phyloP scores from a whole-genome alignment of 2,797 vertebrate genomes.

The Falco naumanni region DNA sequence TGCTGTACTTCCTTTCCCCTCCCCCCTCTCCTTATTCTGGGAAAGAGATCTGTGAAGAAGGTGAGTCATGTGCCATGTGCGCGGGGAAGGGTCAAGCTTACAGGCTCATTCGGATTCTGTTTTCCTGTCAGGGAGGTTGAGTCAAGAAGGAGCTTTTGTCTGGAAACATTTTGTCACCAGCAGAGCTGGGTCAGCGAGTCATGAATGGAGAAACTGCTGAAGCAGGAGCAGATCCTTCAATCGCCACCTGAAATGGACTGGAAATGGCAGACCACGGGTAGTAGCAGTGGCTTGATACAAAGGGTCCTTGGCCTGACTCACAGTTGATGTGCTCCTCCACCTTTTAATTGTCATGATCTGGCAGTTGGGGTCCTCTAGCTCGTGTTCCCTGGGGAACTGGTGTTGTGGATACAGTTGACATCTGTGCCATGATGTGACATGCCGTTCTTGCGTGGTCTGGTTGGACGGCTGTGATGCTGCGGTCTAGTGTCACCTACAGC shows the following conservation, averaged over 20 bases:
- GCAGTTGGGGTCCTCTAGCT: neutral
- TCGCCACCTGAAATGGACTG: neutral
- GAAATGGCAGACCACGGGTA: neutral
- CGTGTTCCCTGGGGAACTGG: neutral
- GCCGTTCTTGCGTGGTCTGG: fast-evolving
- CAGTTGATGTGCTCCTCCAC: neutral
- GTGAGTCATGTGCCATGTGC: neutral
- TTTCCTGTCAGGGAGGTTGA: constrained; percentile 9
- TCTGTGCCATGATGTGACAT: fast-evolving
- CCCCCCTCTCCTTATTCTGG: neutral
- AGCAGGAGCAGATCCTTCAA: neutral
- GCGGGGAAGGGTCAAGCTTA: neutral
- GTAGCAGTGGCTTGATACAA: neutral
- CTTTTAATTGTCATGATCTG: neutral
- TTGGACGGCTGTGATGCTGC: neutral
- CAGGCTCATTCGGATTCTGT: neutral
- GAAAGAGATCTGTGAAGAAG: constrained; percentile 30
- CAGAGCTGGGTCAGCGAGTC: neutral
- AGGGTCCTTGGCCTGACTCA: fast-evolving
- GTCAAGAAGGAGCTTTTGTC: constrained; percentile 6
- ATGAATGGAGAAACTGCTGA: neutral
- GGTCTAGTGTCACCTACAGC: neutral
- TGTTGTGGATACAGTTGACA: neutral
- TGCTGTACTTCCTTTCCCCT: neutral
- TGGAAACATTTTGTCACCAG: neutral